Conservation (phyloP, 2,888 invertebrate species). For the Anagyrus pseudococci region DNA sequence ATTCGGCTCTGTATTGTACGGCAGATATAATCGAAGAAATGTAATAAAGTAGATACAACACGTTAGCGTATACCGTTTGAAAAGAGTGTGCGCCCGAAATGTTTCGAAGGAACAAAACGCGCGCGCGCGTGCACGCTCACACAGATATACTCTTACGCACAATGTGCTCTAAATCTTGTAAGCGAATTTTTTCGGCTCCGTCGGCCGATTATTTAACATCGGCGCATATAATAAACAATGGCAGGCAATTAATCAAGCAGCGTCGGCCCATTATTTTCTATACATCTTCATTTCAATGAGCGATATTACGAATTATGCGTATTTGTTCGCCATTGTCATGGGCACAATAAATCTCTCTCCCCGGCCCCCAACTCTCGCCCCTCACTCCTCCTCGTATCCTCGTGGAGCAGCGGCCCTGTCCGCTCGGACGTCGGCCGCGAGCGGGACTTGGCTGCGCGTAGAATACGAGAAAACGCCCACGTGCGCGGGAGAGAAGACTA, state of each 20-base stretch:
- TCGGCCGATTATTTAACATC: slow-evolving; percentile 5
- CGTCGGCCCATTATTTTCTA: slow-evolving; percentile 14
- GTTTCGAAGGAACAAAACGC: too few species aligned
- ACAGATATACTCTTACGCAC: neutral
- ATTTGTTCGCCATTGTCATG: slow-evolving; percentile 37
- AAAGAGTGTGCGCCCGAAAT: too few species aligned
- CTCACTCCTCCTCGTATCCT: too few species aligned
- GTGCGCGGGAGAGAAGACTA: slow-evolving; percentile 3
- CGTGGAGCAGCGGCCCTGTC: too few species aligned
- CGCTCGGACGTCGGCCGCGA: slow-evolving; percentile 4
- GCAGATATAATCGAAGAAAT: too few species aligned
- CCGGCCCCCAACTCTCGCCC: too few species aligned
- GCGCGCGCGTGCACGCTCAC: neutral
- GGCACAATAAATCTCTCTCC: slow-evolving; percentile 31
- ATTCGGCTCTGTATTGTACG: too few species aligned
- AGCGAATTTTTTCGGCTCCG: neutral
- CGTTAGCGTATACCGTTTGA: too few species aligned
- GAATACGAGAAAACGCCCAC: slow-evolving; percentile 30
- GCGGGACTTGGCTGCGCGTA: slow-evolving; percentile 10
- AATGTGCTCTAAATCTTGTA: slow-evolving; percentile 17
- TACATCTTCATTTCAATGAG: slow-evolving; percentile 33
- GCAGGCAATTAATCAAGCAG: slow-evolving; percentile 28
- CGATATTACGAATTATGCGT: slow-evolving; percentile 35
- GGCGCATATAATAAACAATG: slow-evolving; percentile 25
- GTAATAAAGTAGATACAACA: too few species aligned